Percentiles rank a stretch among this genome's conserved stretches.
Conservation (phyloP, 2,888 invertebrate species). For the Psylliodes chrysocephalus region DNA sequence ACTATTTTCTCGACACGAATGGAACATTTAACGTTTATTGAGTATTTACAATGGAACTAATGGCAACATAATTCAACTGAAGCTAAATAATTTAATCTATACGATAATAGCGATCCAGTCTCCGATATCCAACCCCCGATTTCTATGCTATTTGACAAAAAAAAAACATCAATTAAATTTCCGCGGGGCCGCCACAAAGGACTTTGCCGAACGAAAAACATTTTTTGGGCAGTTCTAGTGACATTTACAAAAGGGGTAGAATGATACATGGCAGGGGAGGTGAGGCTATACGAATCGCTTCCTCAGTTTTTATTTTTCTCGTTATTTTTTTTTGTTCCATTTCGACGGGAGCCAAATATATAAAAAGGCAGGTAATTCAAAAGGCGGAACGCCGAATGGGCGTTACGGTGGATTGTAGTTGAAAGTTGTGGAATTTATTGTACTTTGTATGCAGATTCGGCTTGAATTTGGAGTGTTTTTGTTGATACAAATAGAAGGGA, state of each 20-base stretch:
- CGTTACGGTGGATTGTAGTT: constrained; percentile 6
- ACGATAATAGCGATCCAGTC: neutral
- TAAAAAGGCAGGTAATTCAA: constrained; percentile 29
- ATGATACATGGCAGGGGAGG: constrained; percentile 15
- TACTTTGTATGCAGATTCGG: neutral
- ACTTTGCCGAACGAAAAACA: constrained; percentile 8
- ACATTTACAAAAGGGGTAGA: constrained; percentile 25
- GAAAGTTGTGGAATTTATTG: constrained; percentile 3
- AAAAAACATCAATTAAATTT: constrained; percentile 30
- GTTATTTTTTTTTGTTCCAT: neutral
- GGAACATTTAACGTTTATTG: too few species aligned
- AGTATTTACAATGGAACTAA: too few species aligned
- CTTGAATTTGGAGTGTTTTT: too few species aligned
- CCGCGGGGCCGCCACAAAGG: constrained; percentile 6
- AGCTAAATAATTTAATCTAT: neutral
- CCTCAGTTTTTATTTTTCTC: neutral
- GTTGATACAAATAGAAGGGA: too few species aligned
- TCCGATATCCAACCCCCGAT: constrained; percentile 4
- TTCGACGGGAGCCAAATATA: constrained; percentile 20
- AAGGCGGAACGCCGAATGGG: constrained; percentile 22
- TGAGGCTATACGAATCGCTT: neutral
- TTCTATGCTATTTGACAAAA: constrained; percentile 1
- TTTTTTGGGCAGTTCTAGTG: constrained; percentile 24
- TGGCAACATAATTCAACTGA: too few species aligned
- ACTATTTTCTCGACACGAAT: too few species aligned